phyloP scores from a whole-genome alignment of 2,888 invertebrate species.

The Ctena decussata region DNA sequence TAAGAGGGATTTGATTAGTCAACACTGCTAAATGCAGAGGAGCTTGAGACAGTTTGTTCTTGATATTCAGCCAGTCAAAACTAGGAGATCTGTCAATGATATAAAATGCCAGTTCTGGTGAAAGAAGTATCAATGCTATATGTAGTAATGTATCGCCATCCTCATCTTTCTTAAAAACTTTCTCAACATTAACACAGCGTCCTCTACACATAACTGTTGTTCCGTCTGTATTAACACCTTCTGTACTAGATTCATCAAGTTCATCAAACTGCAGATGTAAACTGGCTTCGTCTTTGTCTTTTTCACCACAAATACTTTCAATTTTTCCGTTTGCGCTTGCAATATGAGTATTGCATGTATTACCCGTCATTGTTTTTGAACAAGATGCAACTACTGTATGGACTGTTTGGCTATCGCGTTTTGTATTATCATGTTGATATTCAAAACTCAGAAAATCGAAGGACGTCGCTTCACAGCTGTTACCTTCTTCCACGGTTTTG shows the following conservation, averaged over 20 bases:
- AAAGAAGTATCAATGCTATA: conserved; percentile 35
- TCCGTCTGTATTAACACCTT: not conserved
- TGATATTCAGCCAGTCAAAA: not conserved
- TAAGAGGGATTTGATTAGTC: conserved; percentile 16
- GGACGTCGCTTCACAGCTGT: no score
- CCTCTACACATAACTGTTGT: not conserved
- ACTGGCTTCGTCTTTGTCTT: no score
- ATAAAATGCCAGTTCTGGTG: not conserved
- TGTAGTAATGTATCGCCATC: conserved; percentile 58
- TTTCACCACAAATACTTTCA: no score
- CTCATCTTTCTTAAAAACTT: conserved; percentile 30
- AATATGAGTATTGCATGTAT: no score
- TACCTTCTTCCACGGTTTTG: no score
- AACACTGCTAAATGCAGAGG: conserved; percentile 32
- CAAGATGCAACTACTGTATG: no score
- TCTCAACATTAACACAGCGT: not conserved
- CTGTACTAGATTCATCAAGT: not conserved
- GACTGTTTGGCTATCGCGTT: no score
- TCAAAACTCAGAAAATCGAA: no score
- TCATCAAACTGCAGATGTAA: no score
- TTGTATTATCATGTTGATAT: no score
- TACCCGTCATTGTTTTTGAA: no score
- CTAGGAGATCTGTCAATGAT: not conserved
- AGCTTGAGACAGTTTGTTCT: conserved; percentile 29
- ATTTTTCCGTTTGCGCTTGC: no score